These are phyloP conservation scores for Cydia pomonella DNA, from an alignment of 1,140 invertebrate species.

Conservation along the genomic window DNA sequence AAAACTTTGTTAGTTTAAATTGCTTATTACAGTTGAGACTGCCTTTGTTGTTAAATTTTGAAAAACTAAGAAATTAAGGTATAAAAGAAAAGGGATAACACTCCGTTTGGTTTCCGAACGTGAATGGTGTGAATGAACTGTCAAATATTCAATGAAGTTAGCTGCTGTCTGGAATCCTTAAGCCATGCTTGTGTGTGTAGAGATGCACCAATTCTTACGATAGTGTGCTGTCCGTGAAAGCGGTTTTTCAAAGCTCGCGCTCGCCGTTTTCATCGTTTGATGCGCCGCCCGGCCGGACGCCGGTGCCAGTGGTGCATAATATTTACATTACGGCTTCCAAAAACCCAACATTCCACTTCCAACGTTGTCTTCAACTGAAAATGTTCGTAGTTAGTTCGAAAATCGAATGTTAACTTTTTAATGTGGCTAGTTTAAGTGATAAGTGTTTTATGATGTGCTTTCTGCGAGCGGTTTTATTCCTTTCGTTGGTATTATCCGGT, in stretches of 20 bases:
- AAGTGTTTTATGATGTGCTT: conserved; percentile 62
- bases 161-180: conserved; percentile 60
- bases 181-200: conserved; percentile 42
- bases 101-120: conserved; percentile 36
- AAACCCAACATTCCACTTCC: conserved; percentile 44
- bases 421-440: conserved; percentile 48
- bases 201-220: conserved; percentile 37
- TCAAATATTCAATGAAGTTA: conserved; percentile 73
- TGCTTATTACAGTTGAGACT: neutral
- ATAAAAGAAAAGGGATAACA: neutral
- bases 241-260: conserved; percentile 52
- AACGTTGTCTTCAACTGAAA: conserved; percentile 57
- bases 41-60: neutral
- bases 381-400: conserved; percentile 47
- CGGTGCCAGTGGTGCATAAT: conserved; percentile 36
- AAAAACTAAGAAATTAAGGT: neutral
- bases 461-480: conserved; percentile 55
- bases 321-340: conserved; percentile 42
- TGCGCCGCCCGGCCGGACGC: conserved; percentile 46
- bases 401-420: conserved; percentile 43
- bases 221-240: conserved; percentile 63
- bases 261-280: conserved; percentile 42
- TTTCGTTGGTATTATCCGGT: conserved; percentile 67
- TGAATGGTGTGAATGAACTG: conserved; percentile 66
- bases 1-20: neutral